A percentile compares a stretch with the other conserved stretches of the same genome.
Evolutionary conservation across 2,888 invertebrate species (phyloP).

Genomic region (Aethes cnicana): DNA sequence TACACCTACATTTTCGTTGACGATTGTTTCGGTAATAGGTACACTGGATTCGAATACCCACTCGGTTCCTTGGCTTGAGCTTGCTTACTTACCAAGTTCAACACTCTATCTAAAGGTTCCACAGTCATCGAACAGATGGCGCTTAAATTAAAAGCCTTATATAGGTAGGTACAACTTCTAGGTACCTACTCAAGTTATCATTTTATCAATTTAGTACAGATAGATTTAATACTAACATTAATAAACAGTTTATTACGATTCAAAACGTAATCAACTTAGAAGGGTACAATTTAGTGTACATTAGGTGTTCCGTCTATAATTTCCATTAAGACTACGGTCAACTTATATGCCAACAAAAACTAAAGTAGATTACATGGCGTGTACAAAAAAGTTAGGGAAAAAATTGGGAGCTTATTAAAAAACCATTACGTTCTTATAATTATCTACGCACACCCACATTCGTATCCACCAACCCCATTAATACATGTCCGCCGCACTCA

Average conservation of each 20-base stretch:
- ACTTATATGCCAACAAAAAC: conserved; percentile 35
- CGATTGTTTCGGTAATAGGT: too few species aligned
- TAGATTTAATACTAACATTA: too few species aligned
- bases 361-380: conserved; percentile 32
- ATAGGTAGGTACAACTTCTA: too few species aligned
- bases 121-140: conserved; percentile 41
- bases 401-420: conserved; percentile 73
- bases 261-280: conserved; percentile 11
- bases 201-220: too few species aligned
- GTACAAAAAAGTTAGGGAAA: conserved; percentile 40
- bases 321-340: conserved; percentile 17
- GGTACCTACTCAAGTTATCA: too few species aligned
- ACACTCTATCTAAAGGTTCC: conserved; percentile 30
- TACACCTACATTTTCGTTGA: too few species aligned
- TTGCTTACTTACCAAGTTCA: background rate
- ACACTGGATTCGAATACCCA: too few species aligned
- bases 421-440: conserved; percentile 76
- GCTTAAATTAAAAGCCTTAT: conserved; percentile 35
- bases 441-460: conserved; percentile 67
- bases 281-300: conserved; percentile 23
- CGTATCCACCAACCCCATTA: conserved; percentile 71
- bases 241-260: conserved; percentile 15
- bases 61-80: too few species aligned
- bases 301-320: conserved; percentile 15
- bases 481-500: conserved; percentile 60